Percentiles rank a stretch among this genome's conserved stretches.
phyloP scores from a whole-genome alignment of 1,140 invertebrate genomes.

The Oscheius sp. region DNA sequence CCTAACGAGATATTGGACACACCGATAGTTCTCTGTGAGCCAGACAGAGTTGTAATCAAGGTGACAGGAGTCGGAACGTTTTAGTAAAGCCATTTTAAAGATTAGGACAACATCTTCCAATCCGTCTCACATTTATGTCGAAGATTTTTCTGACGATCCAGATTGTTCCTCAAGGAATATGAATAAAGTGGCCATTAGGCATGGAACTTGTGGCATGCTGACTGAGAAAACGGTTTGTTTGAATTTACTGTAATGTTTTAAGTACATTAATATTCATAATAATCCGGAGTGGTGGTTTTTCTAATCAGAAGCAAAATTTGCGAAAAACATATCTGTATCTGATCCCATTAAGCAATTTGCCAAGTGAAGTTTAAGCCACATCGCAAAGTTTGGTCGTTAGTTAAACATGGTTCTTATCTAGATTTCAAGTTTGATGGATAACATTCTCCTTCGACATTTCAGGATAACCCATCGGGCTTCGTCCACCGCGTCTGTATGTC shows the following conservation, averaged over 20 bases:
- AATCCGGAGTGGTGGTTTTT: not conserved
- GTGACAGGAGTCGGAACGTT: conserved; percentile 27
- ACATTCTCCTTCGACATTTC: conserved; percentile 21
- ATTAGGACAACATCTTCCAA: conserved; percentile 55
- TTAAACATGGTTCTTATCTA: no score
- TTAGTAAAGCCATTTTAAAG: conserved; percentile 21
- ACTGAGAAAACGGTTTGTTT: conserved; percentile 51
- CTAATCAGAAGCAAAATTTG: not conserved
- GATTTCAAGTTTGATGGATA: conserved; percentile 18
- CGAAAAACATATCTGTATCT: not conserved
- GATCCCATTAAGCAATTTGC: not conserved
- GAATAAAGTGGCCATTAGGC: conserved; percentile 54
- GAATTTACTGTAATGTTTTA: not conserved
- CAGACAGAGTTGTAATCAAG: conserved; percentile 54
- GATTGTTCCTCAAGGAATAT: conserved; percentile 51
- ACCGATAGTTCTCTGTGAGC: conserved; percentile 57
- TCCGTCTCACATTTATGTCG: conserved; percentile 59
- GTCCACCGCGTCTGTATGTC: conserved; percentile 54
- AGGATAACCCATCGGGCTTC: conserved; percentile 53
- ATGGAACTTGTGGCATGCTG: conserved; percentile 58
- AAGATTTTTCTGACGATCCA: conserved; percentile 53
- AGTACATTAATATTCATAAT: not conserved
- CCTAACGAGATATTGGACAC: conserved; percentile 59
- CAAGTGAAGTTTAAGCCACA: not conserved
- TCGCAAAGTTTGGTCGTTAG: no score